Percentiles rank a stretch among this genome's conserved stretches.
Conservation (phyloP, 92 coral and sea anemone genomes). For the Chrysogorgia sp. region DNA sequence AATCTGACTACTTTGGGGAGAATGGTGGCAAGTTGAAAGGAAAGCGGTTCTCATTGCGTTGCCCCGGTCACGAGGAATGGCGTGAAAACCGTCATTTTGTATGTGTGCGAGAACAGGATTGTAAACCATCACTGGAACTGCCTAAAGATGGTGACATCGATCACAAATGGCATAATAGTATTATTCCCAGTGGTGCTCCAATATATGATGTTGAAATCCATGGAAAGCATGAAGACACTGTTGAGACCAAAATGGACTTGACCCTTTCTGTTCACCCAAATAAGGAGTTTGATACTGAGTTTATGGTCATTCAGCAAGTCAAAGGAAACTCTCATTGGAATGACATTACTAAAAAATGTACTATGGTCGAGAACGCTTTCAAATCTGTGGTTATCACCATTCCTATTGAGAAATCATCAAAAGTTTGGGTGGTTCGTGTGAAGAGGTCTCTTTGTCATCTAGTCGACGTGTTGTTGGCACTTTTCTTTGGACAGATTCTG, state of each 20-base stretch:
- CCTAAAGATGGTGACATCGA: not conserved
- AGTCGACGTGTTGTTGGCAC: not conserved
- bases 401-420: constrained; percentile 19
- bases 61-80: not conserved
- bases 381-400: not conserved
- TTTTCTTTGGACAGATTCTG: not conserved
- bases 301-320: constrained; percentile 10
- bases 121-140: not conserved
- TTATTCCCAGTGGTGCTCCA: not conserved
- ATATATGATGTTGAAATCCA: constrained; percentile 23
- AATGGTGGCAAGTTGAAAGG: constrained; percentile 3
- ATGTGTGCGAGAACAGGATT: constrained; percentile 4
- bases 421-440: constrained; percentile 27
- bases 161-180: not conserved
- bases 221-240: no score
- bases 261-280: not conserved
- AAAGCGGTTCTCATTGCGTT: not conserved
- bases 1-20: not conserved
- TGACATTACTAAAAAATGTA: constrained; percentile 16
- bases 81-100: not conserved
- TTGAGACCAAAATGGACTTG: not conserved
- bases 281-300: not conserved
- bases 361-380: not conserved
- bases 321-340: not conserved
- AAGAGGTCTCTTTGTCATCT: not conserved